A percentile compares a stretch with the other conserved stretches of the same genome.
Evolutionary conservation across 2,797 vertebrate genomes (phyloP).

Genomic region (Semotilus atromaculatus): DNA sequence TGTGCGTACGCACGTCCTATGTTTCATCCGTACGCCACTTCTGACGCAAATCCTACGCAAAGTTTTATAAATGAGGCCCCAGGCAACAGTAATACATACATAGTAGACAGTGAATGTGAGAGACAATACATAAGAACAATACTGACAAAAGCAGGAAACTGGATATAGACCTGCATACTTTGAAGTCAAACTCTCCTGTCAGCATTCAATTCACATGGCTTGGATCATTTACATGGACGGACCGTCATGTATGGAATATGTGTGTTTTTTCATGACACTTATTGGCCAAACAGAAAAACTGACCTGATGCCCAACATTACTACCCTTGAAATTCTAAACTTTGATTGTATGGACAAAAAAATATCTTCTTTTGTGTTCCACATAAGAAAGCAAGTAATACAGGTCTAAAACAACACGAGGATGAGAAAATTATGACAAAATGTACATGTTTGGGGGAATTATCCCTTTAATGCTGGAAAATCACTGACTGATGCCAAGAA

Average conservation of each 20-base stretch:
- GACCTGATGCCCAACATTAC: no score
- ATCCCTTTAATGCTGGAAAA: background rate
- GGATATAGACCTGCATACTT: no score
- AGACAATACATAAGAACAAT: no score
- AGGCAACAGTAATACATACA: background rate
- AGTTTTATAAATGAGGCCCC: no score
- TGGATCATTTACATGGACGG: background rate
- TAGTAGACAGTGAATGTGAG: background rate
- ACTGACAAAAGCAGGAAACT: no score
- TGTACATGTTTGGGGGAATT: background rate
- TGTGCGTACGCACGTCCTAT: no score
- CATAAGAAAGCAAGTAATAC: background rate
- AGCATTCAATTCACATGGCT: background rate
- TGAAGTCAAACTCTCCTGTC: background rate
- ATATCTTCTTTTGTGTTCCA: background rate
- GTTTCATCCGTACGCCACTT: no score
- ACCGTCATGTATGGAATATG: no score
- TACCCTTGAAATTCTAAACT: background rate
- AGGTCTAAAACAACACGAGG: background rate
- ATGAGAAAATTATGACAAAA: background rate
- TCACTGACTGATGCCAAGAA: slow-evolving; percentile 11
- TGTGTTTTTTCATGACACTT: no score
- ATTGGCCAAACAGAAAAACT: background rate
- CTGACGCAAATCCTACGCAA: no score
- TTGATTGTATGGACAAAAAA: background rate